Conservation (phyloP, 1,140 invertebrate genomes). For the Drosophila aff. region DNA sequence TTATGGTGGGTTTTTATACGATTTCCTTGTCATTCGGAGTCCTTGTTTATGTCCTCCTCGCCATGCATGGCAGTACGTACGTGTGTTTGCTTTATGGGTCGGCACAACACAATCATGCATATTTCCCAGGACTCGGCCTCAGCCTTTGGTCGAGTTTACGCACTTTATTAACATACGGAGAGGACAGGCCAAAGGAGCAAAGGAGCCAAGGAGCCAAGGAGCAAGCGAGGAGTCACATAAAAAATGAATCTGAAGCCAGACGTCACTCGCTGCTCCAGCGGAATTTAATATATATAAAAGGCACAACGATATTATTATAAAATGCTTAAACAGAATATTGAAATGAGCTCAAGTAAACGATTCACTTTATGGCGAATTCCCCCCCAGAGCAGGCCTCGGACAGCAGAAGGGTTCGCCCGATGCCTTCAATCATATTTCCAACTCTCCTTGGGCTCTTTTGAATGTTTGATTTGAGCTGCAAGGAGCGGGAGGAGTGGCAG, state of each 20-base stretch:
- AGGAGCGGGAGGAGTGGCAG: not conserved
- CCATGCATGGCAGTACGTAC: conserved; percentile 19
- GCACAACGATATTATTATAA: conserved; percentile 51
- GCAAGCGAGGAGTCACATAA: conserved; percentile 27
- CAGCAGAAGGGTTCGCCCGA: conserved; percentile 7
- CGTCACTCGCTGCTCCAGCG: not conserved
- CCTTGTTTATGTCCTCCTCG: conserved; percentile 41
- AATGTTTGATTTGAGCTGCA: conserved; percentile 18
- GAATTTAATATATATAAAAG: conserved; percentile 43
- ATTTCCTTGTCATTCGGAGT: conserved; percentile 49
- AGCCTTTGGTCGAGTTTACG: conserved; percentile 41
- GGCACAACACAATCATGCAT: conserved; percentile 42
- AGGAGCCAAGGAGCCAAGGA: not conserved
- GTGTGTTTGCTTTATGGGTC: conserved; percentile 40
- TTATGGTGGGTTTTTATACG: conserved; percentile 48
- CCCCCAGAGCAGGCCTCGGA: not conserved
- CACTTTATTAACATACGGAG: conserved; percentile 46
- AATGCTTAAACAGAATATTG: conserved; percentile 51
- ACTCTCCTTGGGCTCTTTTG: conserved; percentile 3
- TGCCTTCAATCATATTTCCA: conserved; percentile 30
- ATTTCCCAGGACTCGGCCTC: conserved; percentile 21
- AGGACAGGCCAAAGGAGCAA: conserved; percentile 1
- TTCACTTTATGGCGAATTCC: conserved; percentile 48
- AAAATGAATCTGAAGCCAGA: conserved; percentile 39
- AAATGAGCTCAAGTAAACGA: conserved; percentile 44